A percentile compares a stretch with the other conserved stretches of the same genome.
phyloP scores from a whole-genome alignment of 30 jellyfish, hydroid and myxozoan species.

The Aurelia coerulea region DNA sequence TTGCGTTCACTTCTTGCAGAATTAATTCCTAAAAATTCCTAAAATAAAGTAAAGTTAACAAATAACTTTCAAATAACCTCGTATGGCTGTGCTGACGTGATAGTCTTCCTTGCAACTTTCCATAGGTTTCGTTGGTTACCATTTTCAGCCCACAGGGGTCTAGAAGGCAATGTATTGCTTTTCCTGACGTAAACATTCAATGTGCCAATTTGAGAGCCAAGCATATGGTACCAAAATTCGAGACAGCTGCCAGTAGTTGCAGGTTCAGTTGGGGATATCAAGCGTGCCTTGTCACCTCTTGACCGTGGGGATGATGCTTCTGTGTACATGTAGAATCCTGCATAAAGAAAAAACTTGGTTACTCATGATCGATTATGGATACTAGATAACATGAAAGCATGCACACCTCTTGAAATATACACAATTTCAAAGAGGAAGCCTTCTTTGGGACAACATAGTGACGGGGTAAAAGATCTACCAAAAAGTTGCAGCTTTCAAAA shows the following conservation, averaged over 20 bases:
- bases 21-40: neutral
- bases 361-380: too few relatives aligned
- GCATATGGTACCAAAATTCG: conserved; percentile 93
- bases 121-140: conserved; percentile 92
- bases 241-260: conserved; percentile 81
- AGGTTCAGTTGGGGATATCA: conserved; percentile 75
- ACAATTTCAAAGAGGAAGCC: too few relatives aligned
- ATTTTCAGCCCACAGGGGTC: conserved; percentile 88
- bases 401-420: too few relatives aligned
- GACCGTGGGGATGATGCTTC: conserved; percentile 90
- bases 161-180: conserved; percentile 47
- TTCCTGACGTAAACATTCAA: conserved; percentile 55
- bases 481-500: too few relatives aligned
- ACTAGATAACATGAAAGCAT: too few relatives aligned
- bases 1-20: too few relatives aligned
- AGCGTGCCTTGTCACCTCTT: conserved; percentile 89
- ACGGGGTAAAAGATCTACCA: too few relatives aligned
- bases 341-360: neutral
- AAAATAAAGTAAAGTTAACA: neutral
- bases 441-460: too few relatives aligned
- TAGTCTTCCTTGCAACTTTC: conserved; percentile 80
- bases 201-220: conserved; percentile 76
- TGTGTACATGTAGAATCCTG: conserved; percentile 92
- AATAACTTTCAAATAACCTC: conserved; percentile 46
- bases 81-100: conserved; percentile 64